Evolutionary conservation across 2,797 vertebrate species (phyloP).

Genomic region (Oreortyx pictus): DNA sequence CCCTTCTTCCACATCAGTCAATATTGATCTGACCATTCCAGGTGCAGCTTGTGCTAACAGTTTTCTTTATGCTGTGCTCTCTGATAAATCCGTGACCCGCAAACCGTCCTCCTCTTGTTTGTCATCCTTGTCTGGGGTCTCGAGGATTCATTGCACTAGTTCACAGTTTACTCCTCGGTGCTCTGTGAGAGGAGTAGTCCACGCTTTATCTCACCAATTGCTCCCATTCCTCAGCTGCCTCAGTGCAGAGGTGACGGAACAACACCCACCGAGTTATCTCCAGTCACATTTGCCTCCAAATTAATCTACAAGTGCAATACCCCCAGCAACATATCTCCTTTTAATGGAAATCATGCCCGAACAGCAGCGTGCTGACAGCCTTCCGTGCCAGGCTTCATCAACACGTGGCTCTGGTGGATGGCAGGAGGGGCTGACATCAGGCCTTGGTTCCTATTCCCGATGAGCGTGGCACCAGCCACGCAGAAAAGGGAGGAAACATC

Average conservation of each 20-base stretch:
- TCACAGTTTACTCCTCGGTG: not conserved
- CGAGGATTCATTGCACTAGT: not conserved
- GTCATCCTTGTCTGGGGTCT: not conserved
- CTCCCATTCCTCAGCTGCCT: not conserved
- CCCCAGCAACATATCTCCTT: not conserved
- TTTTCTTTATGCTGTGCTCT: not conserved
- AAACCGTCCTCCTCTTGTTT: not conserved
- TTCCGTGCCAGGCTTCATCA: not conserved
- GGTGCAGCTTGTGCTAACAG: not conserved
- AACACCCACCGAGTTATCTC: fast-evolving
- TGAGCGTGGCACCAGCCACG: not conserved
- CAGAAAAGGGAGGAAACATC: not conserved
- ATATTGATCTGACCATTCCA: not conserved
- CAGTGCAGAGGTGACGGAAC: not conserved
- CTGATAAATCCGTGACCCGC: not conserved
- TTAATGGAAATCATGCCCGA: not conserved
- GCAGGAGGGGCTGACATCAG: not conserved
- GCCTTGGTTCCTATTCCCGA: fast-evolving
- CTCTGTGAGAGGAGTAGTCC: not conserved
- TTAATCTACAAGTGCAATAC: not conserved
- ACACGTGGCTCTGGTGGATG: not conserved
- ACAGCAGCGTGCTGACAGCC: not conserved
- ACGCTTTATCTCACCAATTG: not conserved
- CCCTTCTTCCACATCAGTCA: not conserved
- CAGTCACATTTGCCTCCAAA: not conserved